phyloP scores from a whole-genome alignment of 2,113 vertebrate genomes.

The Pangasianodon gigas region DNA sequence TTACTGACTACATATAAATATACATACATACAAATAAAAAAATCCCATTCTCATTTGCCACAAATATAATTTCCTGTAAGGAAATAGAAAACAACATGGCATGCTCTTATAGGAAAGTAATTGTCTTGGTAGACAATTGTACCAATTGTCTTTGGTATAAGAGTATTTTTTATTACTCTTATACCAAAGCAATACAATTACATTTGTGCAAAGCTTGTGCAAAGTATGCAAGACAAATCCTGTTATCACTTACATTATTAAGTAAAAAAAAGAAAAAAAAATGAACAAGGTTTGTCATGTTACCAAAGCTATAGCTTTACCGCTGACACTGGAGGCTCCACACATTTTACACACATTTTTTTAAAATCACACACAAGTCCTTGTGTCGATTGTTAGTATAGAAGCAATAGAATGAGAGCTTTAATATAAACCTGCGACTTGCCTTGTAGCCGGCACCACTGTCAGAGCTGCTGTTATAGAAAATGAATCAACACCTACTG shows the following conservation, averaged over 20 bases:
- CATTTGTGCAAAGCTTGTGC: not conserved
- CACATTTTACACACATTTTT: not conserved
- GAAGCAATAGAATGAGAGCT: not conserved
- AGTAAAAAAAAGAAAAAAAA: not conserved
- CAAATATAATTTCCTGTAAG: not conserved
- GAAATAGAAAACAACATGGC: no score
- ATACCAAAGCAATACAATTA: not conserved
- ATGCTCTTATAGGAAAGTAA: not conserved
- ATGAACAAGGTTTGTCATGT: not conserved
- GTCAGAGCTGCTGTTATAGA: not conserved
- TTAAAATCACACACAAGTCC: not conserved
- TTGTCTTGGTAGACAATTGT: not conserved
- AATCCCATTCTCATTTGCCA: not conserved
- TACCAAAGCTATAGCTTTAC: not conserved
- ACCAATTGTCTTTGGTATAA: no score
- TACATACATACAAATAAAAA: not conserved
- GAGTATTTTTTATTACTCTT: no score
- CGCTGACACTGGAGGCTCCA: not conserved
- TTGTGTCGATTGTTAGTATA: not conserved
- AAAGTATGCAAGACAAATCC: no score
- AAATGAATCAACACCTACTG: not conserved
- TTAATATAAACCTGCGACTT: no score
- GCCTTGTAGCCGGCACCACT: no score
- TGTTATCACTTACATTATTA: not conserved
- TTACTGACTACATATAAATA: not conserved